Conservation (phyloP, 2,888 invertebrate species). For the Nymphalis c-album region DNA sequence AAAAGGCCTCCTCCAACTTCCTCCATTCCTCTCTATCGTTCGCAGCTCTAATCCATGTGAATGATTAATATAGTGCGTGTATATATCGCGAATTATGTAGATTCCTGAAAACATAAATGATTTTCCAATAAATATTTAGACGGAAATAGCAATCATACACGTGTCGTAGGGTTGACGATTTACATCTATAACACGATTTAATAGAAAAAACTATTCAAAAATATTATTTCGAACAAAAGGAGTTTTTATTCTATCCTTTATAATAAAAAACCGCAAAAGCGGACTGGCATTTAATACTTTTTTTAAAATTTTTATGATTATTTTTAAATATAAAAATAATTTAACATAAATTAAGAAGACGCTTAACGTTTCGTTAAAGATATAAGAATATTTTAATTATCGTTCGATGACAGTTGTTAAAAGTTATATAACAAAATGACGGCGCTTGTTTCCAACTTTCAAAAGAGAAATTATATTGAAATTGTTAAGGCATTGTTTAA, state of each 20-base stretch:
- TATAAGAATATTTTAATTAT: conserved; percentile 4
- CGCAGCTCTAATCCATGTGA: no score
- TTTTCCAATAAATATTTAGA: conserved; percentile 4
- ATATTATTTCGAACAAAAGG: no score
- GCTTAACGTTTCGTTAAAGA: background rate
- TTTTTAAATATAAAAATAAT: background rate
- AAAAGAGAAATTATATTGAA: conserved; percentile 4
- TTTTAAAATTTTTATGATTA: background rate
- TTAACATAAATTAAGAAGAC: background rate
- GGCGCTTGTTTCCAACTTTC: background rate
- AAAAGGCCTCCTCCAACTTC: no score
- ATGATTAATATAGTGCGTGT: background rate
- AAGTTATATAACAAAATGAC: conserved; percentile 5
- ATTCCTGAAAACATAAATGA: background rate
- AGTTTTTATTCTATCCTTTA: no score
- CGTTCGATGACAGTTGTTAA: background rate
- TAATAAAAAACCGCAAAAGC: no score
- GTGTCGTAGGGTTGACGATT: background rate
- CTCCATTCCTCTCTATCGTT: no score
- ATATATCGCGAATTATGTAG: background rate
- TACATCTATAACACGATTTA: background rate
- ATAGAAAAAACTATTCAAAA: no score
- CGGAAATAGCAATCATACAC: conserved; percentile 3
- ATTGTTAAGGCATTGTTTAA: conserved; percentile 6
- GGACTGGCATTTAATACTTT: no score